Evolutionary conservation across 2,113 vertebrate genomes (phyloP).

Genomic region (Alligator mississippiensis): DNA sequence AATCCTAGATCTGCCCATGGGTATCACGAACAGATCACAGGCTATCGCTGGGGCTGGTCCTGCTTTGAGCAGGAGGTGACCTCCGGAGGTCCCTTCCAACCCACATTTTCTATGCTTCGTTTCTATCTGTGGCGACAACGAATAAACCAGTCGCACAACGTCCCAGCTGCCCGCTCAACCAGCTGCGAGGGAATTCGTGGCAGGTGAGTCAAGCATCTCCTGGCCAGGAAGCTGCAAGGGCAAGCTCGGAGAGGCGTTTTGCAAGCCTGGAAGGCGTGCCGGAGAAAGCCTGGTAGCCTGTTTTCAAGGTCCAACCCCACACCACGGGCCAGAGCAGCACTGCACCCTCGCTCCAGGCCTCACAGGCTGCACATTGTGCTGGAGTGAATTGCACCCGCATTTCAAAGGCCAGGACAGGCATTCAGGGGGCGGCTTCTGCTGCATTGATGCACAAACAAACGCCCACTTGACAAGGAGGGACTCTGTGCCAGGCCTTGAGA

Average conservation of each 20-base stretch:
- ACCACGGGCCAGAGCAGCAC: too few relatives aligned
- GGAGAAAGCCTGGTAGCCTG: too few relatives aligned
- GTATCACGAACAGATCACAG: too few relatives aligned
- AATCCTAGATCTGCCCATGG: too few relatives aligned
- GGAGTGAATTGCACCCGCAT: not conserved
- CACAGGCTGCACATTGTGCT: not conserved
- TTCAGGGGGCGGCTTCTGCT: not conserved
- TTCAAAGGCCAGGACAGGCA: not conserved
- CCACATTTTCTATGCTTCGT: too few relatives aligned
- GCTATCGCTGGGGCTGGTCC: too few relatives aligned
- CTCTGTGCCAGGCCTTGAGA: not conserved
- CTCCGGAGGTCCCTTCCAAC: too few relatives aligned
- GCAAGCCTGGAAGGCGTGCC: not conserved
- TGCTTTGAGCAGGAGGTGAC: too few relatives aligned
- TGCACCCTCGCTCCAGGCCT: too few relatives aligned
- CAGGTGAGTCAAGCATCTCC: not conserved
- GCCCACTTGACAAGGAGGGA: not conserved
- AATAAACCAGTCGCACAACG: not conserved
- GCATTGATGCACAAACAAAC: rapidly evolving
- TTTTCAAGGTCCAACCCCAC: too few relatives aligned
- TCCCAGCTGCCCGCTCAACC: not conserved
- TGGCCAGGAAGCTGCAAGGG: not conserved
- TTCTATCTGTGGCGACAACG: too few relatives aligned
- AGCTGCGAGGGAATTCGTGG: not conserved
- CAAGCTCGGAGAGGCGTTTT: not conserved